Evolutionary conservation across 2,888 invertebrate genomes (phyloP), one percentile per base, ranked within the genome.

Genomic region (Taphrorychus bicolor): DNA sequence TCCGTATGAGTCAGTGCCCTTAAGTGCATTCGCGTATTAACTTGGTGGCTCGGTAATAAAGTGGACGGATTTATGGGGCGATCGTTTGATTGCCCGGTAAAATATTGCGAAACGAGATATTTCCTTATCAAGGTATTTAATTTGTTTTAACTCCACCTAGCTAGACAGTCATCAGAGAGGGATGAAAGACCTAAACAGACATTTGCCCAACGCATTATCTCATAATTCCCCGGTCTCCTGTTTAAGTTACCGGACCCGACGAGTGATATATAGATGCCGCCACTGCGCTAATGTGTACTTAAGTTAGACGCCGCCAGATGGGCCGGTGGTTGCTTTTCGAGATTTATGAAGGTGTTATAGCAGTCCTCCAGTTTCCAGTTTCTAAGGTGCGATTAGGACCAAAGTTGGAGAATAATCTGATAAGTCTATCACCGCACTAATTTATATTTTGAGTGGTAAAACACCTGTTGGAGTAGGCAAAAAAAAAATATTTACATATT

Each of bases 301-400:
- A 81, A 81, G 80, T 80, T 81, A 81, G 80, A 80, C 79, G 76
- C 78, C 74, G 74, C 77, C 76, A 76, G 75, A 76, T 76, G 76
- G 77, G 78, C 70, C 73, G 73, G 74, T 71, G 77, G 76, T 74
- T 74, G 71, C 53, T 42, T 66, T 65, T 68, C 40, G 40, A 63
- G 68, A 70, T 70, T 70, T 71, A 62, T 64, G 67, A 62, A 60
- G 63, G 60, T 58, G 68, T 73, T 45, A 17, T 45, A 16, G 32
- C n/a, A n/a, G 32, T 32, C 32, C 9, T 32, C 32, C 11, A 32
- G 32, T 32, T 32, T 32, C 9, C 11, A 32, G 32, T 32, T 32
- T 32, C 32, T 32, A 32, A 32, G 32, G 32, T 32, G 32, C 32
- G 32, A 32, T 32, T 32, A 32, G 32, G 9, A 11, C n/a, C 9